Conservation (phyloP, 1,140 invertebrate genomes). For the Coptotermes formosanus region DNA sequence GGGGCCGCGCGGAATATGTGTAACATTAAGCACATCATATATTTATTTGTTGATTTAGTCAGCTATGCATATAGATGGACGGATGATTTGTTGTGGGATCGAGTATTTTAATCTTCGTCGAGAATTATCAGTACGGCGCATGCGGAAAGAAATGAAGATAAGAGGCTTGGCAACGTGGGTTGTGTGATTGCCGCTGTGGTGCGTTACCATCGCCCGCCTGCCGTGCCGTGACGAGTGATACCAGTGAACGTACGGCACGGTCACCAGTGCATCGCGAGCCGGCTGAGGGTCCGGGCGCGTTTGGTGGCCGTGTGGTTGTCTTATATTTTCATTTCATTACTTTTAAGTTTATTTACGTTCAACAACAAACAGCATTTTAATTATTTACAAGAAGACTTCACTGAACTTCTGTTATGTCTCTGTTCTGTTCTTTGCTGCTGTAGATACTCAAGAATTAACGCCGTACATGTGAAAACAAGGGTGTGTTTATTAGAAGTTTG, state of each 20-base stretch:
- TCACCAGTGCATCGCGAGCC: conserved; percentile 2
- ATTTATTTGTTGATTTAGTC: no score
- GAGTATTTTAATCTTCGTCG: no score
- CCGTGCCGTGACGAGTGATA: neutral
- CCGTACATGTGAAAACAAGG: neutral
- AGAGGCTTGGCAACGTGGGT: neutral
- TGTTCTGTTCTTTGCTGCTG: neutral
- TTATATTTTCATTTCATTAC: neutral
- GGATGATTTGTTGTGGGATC: no score
- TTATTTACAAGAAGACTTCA: no score
- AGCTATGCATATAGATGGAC: no score
- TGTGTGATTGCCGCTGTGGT: neutral
- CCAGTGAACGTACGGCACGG: neutral
- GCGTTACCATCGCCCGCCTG: neutral
- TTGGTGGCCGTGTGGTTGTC: no score
- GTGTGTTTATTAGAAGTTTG: neutral
- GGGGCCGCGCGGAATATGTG: no score
- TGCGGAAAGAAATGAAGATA: neutral
- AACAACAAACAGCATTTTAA: neutral
- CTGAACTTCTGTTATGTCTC: neutral
- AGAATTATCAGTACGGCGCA: neutral
- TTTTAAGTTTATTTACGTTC: neutral
- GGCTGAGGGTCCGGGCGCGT: neutral
- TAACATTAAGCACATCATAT: no score
- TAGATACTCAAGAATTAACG: neutral